phyloP scores from a whole-genome alignment of 2,113 vertebrate genomes.

The Alectura lathami region DNA sequence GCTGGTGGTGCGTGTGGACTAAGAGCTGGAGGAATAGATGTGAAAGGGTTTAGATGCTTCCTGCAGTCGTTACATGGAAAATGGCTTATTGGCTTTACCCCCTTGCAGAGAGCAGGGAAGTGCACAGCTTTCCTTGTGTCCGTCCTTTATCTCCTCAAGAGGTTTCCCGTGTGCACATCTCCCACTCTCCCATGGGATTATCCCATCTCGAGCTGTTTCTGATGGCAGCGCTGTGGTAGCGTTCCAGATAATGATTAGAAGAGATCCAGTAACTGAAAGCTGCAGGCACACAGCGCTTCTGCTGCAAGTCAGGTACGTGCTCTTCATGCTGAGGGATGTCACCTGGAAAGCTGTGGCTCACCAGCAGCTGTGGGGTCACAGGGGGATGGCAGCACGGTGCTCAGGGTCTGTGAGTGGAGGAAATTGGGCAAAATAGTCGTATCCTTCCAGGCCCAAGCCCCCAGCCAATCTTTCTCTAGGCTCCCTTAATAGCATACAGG shows the following conservation, averaged over 20 bases:
- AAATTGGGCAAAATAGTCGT: neutral
- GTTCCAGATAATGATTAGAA: neutral
- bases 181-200: neutral
- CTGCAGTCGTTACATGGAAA: neutral
- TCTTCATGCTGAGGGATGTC: neutral
- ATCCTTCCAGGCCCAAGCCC: neutral
- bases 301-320: accelerated
- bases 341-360: accelerated
- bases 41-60: neutral
- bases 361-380: neutral
- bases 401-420: neutral
- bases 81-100: neutral
- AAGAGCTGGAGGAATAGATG: neutral
- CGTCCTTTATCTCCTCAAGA: neutral
- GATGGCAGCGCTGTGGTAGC: neutral
- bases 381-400: neutral
- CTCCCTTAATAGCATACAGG: neutral
- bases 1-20: accelerated
- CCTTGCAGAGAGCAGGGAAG: neutral
- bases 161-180: neutral
- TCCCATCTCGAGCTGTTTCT: neutral
- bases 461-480: neutral
- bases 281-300: neutral
- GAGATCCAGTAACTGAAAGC: neutral
- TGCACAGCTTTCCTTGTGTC: accelerated